Conservation (phyloP, 2,797 vertebrate species). For the Danio aesculapii region DNA sequence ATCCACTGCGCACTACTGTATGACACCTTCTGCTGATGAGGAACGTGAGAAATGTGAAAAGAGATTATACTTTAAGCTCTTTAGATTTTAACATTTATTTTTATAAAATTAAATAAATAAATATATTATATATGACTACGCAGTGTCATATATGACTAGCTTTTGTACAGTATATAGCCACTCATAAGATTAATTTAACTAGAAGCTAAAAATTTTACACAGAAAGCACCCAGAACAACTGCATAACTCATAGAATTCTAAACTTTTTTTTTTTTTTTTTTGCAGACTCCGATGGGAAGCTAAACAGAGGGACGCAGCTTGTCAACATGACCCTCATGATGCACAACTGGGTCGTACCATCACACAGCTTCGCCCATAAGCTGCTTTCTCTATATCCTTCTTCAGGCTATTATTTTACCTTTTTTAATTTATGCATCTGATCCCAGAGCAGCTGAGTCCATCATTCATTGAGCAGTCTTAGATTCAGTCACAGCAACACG, state of each 20-base stretch:
- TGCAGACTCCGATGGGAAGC: constrained; percentile 84
- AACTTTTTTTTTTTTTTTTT: constrained; percentile 19
- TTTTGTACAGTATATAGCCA: no score
- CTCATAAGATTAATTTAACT: background rate
- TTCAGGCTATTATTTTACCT: background rate
- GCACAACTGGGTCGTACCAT: constrained; percentile 92
- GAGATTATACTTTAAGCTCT: no score
- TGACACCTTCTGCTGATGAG: no score
- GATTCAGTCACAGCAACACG: constrained; percentile 25
- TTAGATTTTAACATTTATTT: no score
- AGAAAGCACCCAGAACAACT: background rate
- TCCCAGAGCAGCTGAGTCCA: background rate
- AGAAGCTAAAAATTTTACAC: background rate
- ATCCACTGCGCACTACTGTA: no score
- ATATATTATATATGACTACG: no score
- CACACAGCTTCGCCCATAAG: constrained; percentile 83
- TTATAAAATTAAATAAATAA: no score
- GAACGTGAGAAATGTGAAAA: no score
- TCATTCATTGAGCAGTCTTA: constrained; percentile 5
- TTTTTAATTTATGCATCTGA: background rate
- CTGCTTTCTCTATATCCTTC: constrained; percentile 90
- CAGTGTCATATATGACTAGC: no score
- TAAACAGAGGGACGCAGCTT: constrained; percentile 79
- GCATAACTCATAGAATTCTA: background rate
- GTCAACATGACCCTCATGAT: constrained; percentile 91